Base-by-base conservation (phyloP, 2,113 vertebrate species). In the Melanerpes formicivorus region DNA sequence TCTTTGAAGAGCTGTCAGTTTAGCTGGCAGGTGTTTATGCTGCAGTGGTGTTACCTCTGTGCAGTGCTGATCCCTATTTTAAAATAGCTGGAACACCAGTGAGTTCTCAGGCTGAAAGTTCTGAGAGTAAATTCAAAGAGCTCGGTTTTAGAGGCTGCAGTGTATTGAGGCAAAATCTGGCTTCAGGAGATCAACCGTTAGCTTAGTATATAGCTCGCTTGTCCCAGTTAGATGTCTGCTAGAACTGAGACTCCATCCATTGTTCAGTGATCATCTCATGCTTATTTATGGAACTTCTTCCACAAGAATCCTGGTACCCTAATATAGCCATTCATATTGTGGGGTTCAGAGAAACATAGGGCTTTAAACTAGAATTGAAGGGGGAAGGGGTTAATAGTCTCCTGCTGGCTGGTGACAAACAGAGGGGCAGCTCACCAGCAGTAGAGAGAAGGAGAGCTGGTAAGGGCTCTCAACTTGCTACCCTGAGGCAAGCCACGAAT, bases 11-110 rank as follows among this genome's bases (percentile, higher is more conserved):
- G 78, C 91, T 93, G 86, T 89, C 84, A 88, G 58, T 89, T 90
- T 23, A 75, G 44, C 80, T 95, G 93, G 65, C 80, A 94, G 90
- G 72, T 83, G 75, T 95, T 94, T 29, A 23, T 85, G 66, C 88
- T 92, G 85, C 87, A 60, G 21, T 42, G 78, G 6, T 6, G 7
- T 87, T 91, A 64, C 59, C 72, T 72, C 80, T 88, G 67, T 46
- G 59, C 74, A 84, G 46, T 30, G 63, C 71, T 75, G 58, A 84
- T 88, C 40, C 54, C 58, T 25, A 1, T 65, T 93, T 79, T 85
- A n/a, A 48, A 95, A n/a, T 9, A 87, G 55, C 74, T 87, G 65
- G 84, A 93, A 67, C 88, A 93, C 70, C 44, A 62, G 58, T 59
- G 70, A 94, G 81, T 78, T 34, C 83, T 70, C 22, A 66, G 88